A percentile compares a stretch with the other conserved stretches of the same genome.
Evolutionary conservation across 1,140 invertebrate genomes (phyloP).

Genomic region (Drosophila punjabiensis): DNA sequence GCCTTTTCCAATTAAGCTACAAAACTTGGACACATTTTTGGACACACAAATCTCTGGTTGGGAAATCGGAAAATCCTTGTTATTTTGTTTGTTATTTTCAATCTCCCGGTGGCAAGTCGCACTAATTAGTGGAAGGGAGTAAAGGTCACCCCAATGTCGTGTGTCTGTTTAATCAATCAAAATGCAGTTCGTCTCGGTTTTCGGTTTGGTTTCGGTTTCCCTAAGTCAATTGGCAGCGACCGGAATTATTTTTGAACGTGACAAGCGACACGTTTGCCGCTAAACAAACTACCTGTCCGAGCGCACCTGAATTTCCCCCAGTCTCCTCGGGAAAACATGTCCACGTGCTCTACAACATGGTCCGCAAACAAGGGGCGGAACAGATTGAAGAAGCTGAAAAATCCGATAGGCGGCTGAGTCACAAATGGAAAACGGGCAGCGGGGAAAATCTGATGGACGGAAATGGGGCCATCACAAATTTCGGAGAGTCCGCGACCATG

Average conservation of each 20-base stretch:
- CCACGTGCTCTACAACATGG: slow-evolving; percentile 61
- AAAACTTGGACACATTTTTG: slow-evolving; percentile 20
- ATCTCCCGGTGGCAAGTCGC: slow-evolving; percentile 25
- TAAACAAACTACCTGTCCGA: slow-evolving; percentile 25
- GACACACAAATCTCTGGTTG: slow-evolving; percentile 47
- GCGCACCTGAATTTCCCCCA: slow-evolving; percentile 3
- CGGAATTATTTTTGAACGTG: slow-evolving; percentile 53
- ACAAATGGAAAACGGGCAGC: slow-evolving; percentile 6
- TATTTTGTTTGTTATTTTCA: slow-evolving; percentile 8
- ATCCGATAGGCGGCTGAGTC: slow-evolving; percentile 2
- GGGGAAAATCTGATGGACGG: neutral
- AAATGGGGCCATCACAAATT: slow-evolving; percentile 16
- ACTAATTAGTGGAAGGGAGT: slow-evolving; percentile 29
- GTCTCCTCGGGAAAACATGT: slow-evolving; percentile 9
- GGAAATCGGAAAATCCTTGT: slow-evolving; percentile 29
- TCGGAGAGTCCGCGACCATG: slow-evolving; percentile 3
- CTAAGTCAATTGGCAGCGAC: slow-evolving; percentile 2
- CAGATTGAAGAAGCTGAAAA: slow-evolving; percentile 10
- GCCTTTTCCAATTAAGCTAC: slow-evolving; percentile 64
- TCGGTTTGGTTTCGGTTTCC: slow-evolving; percentile 11
- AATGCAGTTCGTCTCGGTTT: slow-evolving; percentile 43
- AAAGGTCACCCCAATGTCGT: slow-evolving; percentile 52
- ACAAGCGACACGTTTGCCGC: slow-evolving; percentile 40
- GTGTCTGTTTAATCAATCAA: slow-evolving; percentile 73
- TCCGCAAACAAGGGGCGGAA: slow-evolving; percentile 17